These are phyloP conservation scores for cattle (Bos taurus) DNA, from an alignment of 2,113 vertebrate species.

Conservation along the genomic window ARS-UCD2.0 NC_037344.1:12932501-12933000, in stretches of 20 bases:
- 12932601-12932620: not conserved
- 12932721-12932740: not conserved
- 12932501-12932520: constrained; percentile 17
- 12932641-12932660: not conserved
- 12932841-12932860: not conserved
- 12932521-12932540: constrained; percentile 14
- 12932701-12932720: not conserved
- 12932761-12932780: not conserved
- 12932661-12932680: not conserved
- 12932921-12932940: not conserved
- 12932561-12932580: not conserved
- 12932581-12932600: not conserved
- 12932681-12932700: not conserved
- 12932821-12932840: not conserved
- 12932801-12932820: not conserved
- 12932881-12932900: not conserved
- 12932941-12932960: not conserved
- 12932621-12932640: not conserved
- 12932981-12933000: not conserved
- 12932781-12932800: not conserved
- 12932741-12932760: not conserved
- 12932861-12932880: not conserved
- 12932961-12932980: not conserved
- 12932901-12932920: not conserved
- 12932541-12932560: not conserved